phyloP scores from a whole-genome alignment of 2,888 invertebrate genomes.

The Agriotes lineatus region DNA sequence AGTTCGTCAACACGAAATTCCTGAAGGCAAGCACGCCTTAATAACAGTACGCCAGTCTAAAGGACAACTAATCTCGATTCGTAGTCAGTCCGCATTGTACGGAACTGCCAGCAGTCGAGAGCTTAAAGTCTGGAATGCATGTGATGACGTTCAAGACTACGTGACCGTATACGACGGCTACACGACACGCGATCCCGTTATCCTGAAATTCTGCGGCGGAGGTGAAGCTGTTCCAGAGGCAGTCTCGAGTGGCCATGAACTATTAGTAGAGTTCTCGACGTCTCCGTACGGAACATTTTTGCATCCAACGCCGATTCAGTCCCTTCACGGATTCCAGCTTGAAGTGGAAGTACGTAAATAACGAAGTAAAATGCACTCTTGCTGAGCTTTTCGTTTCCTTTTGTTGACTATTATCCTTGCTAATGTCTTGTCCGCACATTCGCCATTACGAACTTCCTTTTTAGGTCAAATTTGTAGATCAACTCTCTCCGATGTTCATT shows the following conservation, averaged over 20 bases:
- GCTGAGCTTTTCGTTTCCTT: conserved; percentile 16
- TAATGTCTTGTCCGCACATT: conserved; percentile 27
- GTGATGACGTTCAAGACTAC: conserved; percentile 82
- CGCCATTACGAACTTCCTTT: conserved; percentile 57
- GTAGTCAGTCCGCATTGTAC: conserved; percentile 80
- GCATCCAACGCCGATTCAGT: conserved; percentile 81
- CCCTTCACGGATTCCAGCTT: conserved; percentile 89
- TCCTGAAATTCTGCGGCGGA: conserved; percentile 91
- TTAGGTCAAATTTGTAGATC: conserved; percentile 87
- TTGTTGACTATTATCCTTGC: background rate
- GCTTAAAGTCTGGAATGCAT: conserved; percentile 82
- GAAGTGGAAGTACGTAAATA: conserved; percentile 77
- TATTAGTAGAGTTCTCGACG: conserved; percentile 90
- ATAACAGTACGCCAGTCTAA: conserved; percentile 88
- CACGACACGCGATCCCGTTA: conserved; percentile 87
- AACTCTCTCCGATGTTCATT: conserved; percentile 85
- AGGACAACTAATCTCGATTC: conserved; percentile 86
- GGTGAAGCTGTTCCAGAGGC: conserved; percentile 89
- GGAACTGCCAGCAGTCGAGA: conserved; percentile 68
- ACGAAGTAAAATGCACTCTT: conserved; percentile 25
- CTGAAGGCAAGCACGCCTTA: conserved; percentile 88
- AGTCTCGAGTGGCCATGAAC: conserved; percentile 88
- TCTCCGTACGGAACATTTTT: conserved; percentile 91
- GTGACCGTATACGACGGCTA: conserved; percentile 91
- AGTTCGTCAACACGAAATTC: conserved; percentile 86